Base-by-base conservation (phyloP, 2,888 invertebrate species). In the Amphipyra tragopoginis region DNA sequence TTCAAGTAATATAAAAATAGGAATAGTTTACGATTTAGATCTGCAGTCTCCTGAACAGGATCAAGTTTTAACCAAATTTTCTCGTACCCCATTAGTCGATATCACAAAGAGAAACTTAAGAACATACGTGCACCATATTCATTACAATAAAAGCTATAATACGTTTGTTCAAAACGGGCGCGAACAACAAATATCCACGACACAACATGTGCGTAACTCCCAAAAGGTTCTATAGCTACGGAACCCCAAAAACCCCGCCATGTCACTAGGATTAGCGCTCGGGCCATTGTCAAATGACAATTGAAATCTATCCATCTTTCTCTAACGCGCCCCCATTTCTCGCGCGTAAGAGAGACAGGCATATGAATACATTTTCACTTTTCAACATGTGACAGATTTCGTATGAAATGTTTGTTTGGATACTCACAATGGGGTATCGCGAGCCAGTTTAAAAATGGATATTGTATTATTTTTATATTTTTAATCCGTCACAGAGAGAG, bases 351-450 rank as follows among this genome's bases (percentile, higher is more conserved):
- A 72, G 92, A 84, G 93, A 91, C 84, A 76, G 87, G 77, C 79
- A 82, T 79, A 77, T 71, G 87, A 90, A 90, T 93, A 90, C 92
- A 90, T 92, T 93, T 91, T 92, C 90, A 90, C 90, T 93, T 91
- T 91, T 90, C 90, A 90, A 92, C 90, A 93, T 93, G 92, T 93
- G 93, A 93, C 94, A 94, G 93, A 90, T 92, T 90, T 90, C 88
- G 86, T 92, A 90, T 92, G 92, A 90, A 90, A 90, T 91, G 91
- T 93, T 92, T 93, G 93, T 93, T 93, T 93, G 92, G 84, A 83
- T 88, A 86, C 84, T 66, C 76, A 83, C 90, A 87, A 91, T 91
- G 88, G 87, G 89, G 86, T 85, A 80, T 80, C 82, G 81, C 75
- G 75, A 81, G 81, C 85, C 80, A 84, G 89, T 88, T 89, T 83